These are phyloP conservation scores for Neoitamus cyanurus DNA, from an alignment of 2,888 invertebrate species.

Conservation along the genomic window DNA sequence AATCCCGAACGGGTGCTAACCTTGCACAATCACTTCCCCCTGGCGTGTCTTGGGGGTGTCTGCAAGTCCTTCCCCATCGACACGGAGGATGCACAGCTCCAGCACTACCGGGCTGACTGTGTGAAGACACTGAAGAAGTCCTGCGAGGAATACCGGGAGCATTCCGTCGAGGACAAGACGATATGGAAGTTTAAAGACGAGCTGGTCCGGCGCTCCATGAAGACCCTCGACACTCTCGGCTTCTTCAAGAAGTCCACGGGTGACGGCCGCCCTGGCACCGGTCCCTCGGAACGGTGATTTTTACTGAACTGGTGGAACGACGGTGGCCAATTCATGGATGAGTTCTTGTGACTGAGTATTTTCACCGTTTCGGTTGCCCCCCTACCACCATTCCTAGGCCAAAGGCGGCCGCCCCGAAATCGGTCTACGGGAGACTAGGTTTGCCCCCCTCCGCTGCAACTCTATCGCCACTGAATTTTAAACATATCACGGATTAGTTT, in stretches of 20 bases:
- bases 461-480: slow-evolving; percentile 4
- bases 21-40: slow-evolving; percentile 92
- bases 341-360: slow-evolving; percentile 53
- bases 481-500: slow-evolving; percentile 29
- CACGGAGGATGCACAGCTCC: slow-evolving; percentile 85
- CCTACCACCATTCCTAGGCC: neutral
- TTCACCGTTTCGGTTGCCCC: neutral
- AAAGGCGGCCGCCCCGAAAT: neutral
- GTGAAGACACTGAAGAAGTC: slow-evolving; percentile 86
- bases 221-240: slow-evolving; percentile 77
- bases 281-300: slow-evolving; percentile 65
- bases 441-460: neutral
- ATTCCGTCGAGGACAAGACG: slow-evolving; percentile 84
- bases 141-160: slow-evolving; percentile 84
- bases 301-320: slow-evolving; percentile 57
- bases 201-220: slow-evolving; percentile 76
- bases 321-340: slow-evolving; percentile 50
- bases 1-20: slow-evolving; percentile 89
- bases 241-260: slow-evolving; percentile 65
- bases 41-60: slow-evolving; percentile 85
- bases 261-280: slow-evolving; percentile 17
- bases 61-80: slow-evolving; percentile 89
- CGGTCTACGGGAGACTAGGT: neutral
- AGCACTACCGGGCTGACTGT: slow-evolving; percentile 95
- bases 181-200: slow-evolving; percentile 89